Evolutionary conservation across 2,797 vertebrate genomes (phyloP).

Genomic region (Capromys pilorides): DNA sequence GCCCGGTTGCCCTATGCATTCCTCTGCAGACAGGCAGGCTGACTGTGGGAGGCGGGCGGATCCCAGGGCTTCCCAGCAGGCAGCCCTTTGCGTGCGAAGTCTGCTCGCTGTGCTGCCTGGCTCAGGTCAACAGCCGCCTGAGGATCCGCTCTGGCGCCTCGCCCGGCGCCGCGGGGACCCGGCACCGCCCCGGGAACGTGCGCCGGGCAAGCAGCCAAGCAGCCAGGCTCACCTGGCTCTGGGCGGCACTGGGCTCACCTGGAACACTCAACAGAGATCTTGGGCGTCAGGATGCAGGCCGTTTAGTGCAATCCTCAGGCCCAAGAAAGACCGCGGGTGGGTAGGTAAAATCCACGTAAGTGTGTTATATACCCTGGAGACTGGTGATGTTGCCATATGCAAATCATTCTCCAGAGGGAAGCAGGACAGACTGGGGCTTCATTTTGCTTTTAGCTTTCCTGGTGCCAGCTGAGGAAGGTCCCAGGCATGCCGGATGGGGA

Average conservation of each 20-base stretch:
- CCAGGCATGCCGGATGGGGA: rapidly evolving
- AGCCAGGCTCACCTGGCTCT: not conserved
- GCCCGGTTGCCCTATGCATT: rapidly evolving
- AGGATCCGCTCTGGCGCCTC: not conserved
- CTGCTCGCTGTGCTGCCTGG: constrained; percentile 81
- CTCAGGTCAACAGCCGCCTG: constrained; percentile 61
- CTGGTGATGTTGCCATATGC: not conserved
- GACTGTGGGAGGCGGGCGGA: rapidly evolving
- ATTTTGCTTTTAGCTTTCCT: not conserved
- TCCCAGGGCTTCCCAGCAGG: constrained; percentile 81
- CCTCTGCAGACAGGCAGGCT: not conserved
- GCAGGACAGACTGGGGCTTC: not conserved
- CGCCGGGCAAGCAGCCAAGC: not conserved
- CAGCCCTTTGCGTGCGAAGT: constrained; percentile 95
- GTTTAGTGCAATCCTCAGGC: not conserved
- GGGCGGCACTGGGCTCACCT: not conserved
- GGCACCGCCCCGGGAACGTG: not conserved
- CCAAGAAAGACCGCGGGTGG: rapidly evolving
- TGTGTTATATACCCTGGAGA: not conserved
- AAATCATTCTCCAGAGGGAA: too few relatives aligned
- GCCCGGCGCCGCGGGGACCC: not conserved
- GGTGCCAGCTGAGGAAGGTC: rapidly evolving
- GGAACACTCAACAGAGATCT: not conserved
- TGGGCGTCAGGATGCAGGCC: not conserved
- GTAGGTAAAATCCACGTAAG: not conserved